Evolutionary conservation across 2,113 vertebrate genomes (phyloP), one percentile per base, ranked within the genome.

Genomic region (Arizona elegans): DNA sequence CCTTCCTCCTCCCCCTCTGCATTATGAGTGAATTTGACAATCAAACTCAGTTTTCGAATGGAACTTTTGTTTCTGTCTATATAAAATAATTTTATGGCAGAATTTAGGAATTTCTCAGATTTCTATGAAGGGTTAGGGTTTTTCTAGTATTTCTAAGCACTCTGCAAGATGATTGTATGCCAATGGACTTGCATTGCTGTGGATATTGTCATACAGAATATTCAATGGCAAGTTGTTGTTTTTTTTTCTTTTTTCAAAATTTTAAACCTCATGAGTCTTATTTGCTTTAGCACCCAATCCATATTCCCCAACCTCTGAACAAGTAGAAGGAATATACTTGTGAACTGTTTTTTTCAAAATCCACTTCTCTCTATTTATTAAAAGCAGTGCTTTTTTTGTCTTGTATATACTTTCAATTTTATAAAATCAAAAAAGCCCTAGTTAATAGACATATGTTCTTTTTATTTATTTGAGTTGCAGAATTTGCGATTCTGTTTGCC

Each of bases 391-490:
- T 96, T 94, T 95, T 95, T 93, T 90, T 93, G 92, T 91, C 95
- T 96, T 93, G 92, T 86, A 13, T 92, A 29, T 26, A 93, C 89
- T 95, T 97, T 96, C 95, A 59, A 0, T 88, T 97, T 86, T 96
- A 94, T 95, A 92, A 93, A 95, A 96, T 86, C 95, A 95, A 93
- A 95, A 65, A 87, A 90, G 43, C 59, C 95, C 95, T 97, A 98
- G 97, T 97, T 98, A 97, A 98, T 96, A 85, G 24, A 91, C 96
- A 93, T 96, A 94, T 21, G 96, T 96, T 91, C 59, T 94, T 95
- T 93, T 97, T 98, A 98, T 98, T 98, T 98, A 98, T 98, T 98
- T 94, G 95, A 91, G 93, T 88, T 58, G 90, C 91, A 97, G 95
- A 97, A 96, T 97, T 96, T 95, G 95, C 92, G 15, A 43, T 94